phyloP scores from a whole-genome alignment of 2,797 vertebrate species.

The Scleropages formosus region DNA sequence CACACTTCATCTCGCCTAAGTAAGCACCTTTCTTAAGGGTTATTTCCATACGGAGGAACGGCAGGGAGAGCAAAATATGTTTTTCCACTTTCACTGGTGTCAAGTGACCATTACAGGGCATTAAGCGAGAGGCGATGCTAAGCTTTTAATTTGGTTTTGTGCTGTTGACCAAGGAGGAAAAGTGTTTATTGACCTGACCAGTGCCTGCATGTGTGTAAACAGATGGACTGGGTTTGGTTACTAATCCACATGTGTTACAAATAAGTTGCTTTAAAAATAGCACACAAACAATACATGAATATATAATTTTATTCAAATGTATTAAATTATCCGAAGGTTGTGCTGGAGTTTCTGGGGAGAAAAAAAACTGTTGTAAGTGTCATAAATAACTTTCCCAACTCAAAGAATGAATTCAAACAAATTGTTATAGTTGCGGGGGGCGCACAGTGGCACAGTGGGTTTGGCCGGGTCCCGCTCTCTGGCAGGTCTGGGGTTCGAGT shows the following conservation, averaged over 20 bases:
- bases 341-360: no score
- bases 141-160: constrained; percentile 57
- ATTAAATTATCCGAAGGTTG: no score
- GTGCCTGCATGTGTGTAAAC: constrained; percentile 14
- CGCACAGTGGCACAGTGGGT: no score
- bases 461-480: no score
- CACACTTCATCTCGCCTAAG: constrained; percentile 89
- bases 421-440: no score
- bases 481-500: no score
- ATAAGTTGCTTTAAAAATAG: no score
- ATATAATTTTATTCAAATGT: no score
- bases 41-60: constrained; percentile 61
- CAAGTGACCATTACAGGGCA: constrained; percentile 56
- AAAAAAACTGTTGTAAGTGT: no score
- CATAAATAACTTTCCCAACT: no score
- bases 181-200: constrained; percentile 30
- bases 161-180: constrained; percentile 54
- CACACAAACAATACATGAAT: no score
- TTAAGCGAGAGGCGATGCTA: constrained; percentile 57
- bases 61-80: constrained; percentile 63
- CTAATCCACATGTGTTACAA: not conserved
- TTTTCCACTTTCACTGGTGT: constrained; percentile 40
- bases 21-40: constrained; percentile 85
- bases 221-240: not conserved
- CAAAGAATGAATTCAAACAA: no score